Evolutionary conservation across 2,888 invertebrate genomes (phyloP), one percentile per base, ranked within the genome.

Genomic region (Alentia gelatinosa): DNA sequence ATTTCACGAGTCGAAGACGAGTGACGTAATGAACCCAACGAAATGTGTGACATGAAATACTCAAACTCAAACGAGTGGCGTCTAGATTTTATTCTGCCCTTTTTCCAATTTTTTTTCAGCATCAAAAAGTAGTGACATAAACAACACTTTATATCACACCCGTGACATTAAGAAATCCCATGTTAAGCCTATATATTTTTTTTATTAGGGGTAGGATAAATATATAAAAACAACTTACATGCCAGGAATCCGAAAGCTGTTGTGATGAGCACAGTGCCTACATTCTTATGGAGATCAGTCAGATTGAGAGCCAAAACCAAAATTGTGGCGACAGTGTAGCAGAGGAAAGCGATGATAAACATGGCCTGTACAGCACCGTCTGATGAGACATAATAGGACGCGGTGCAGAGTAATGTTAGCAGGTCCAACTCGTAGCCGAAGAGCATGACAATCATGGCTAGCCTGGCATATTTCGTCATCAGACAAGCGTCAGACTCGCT

Each of bases 311-410:
- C 39, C 0, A 79, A 23, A 79, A 79, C 79, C 39, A 79, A 79
- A 12, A 79, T 39, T 35, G 79, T n/a, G 5, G 79, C 79, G 0
- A 39, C 39, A 1, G 37, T 79, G 23, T 79, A 79, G 37, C 19
- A 39, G 37, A 79, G 39, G 39, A 79, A 79, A 4, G 79, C 79
- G 23, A 79, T 79, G 39, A 79, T 79, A n/a, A 79, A 79, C 79
- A 79, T 79, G 4, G 79, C 39, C 23, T 79, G 37, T 39, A 79
- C 79, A 19, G 79, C 79, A 5, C 39, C 37, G n/a, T 37, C 37
- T 37, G 37, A 23, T 35, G 79, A 79, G 37, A 79, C 79, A n/a
- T 79, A 79, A n/a, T 79, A 79, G 1, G 39, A 35, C 7, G 39
- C 0, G 3, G 79, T 9, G 35, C 37, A 37, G 4, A 37, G 1